phyloP scores from a whole-genome alignment of 1,140 invertebrate species.

The Polypedilum vanderplanki region DNA sequence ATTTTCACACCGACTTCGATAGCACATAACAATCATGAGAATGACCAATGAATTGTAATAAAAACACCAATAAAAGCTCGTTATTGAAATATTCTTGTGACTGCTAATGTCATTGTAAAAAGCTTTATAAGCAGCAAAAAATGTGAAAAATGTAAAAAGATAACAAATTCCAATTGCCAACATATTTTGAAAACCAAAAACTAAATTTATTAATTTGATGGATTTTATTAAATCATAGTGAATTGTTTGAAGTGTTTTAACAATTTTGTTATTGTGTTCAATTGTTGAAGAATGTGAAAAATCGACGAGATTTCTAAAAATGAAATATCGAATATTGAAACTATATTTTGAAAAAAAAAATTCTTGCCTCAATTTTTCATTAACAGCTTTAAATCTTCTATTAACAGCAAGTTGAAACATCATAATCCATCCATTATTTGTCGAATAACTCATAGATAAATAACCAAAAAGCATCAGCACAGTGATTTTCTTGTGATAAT shows the following conservation, averaged over 20 bases:
- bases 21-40: neutral
- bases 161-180: neutral
- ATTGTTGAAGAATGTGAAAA: neutral
- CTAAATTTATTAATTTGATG: neutral
- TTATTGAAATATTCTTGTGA: neutral
- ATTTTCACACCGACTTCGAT: neutral
- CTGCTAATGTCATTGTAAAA: no score
- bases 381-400: neutral
- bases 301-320: neutral
- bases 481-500: neutral
- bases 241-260: neutral
- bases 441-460: neutral
- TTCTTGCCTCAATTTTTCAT: neutral
- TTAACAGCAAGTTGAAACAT: neutral
- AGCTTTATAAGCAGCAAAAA: neutral
- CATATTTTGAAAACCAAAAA: conserved; percentile 5
- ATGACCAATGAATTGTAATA: neutral
- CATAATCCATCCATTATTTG: neutral
- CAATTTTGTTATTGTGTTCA: neutral
- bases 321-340: neutral
- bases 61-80: neutral
- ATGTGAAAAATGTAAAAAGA: conserved; percentile 4
- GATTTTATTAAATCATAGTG: neutral
- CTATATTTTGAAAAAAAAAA: neutral
- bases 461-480: neutral